Conservation (phyloP, 1,140 invertebrate genomes). For the Potamilus streckersoni region DNA sequence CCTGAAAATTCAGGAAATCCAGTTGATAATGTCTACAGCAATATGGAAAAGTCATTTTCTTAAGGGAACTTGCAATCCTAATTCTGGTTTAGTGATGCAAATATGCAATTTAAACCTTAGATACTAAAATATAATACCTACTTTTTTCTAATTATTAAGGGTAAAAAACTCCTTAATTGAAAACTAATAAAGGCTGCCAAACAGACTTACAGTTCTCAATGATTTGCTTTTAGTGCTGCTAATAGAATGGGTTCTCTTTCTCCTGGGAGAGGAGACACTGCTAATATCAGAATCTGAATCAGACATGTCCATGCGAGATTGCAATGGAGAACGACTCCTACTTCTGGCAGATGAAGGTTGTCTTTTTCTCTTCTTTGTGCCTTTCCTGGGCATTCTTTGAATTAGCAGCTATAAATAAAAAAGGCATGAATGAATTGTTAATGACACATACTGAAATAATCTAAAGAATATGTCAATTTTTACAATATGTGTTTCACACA, state of each 20-base stretch:
- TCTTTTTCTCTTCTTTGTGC: conserved; percentile 31
- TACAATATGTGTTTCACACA: not conserved
- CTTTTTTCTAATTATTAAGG: no score
- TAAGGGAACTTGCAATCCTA: no score
- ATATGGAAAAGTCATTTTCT: no score
- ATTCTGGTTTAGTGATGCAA: no score
- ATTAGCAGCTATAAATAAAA: conserved; percentile 53
- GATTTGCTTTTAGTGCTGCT: no score
- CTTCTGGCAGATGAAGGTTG: conserved; percentile 6
- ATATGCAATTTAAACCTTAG: no score
- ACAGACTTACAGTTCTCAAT: conserved; percentile 27
- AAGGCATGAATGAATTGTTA: not conserved
- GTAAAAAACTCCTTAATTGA: no score
- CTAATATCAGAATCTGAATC: conserved; percentile 33
- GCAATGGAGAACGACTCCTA: conserved; percentile 15
- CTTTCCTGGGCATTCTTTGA: conserved; percentile 46
- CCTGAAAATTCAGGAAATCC: no score
- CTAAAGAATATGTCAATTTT: not conserved
- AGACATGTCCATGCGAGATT: conserved; percentile 29
- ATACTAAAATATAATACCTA: no score
- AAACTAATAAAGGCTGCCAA: no score
- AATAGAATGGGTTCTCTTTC: not conserved
- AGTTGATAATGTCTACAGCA: no score
- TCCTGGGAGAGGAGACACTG: conserved; percentile 24
- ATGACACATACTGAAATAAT: not conserved